These are phyloP conservation scores for Eremobia ochroleuca DNA, from an alignment of 2,888 invertebrate genomes.

Conservation along the genomic window DNA sequence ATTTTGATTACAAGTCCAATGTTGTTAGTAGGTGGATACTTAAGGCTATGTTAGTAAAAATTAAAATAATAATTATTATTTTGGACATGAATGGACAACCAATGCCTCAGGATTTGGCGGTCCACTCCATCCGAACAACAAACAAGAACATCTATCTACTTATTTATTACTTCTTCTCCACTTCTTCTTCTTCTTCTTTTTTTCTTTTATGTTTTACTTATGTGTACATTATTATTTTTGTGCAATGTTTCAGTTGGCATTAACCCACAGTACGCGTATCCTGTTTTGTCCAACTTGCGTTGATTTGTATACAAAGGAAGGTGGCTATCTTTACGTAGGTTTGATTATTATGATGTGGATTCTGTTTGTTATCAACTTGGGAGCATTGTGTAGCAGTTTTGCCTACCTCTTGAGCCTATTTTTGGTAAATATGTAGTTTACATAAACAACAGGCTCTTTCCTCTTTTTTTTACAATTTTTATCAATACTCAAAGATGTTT, in stretches of 20 bases:
- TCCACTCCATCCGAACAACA: too few species aligned
- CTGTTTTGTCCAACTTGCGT: slow-evolving; percentile 66
- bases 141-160: too few species aligned
- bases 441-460: background rate
- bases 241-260: slow-evolving; percentile 66
- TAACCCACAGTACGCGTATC: slow-evolving; percentile 58
- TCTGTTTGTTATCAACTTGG: slow-evolving; percentile 64
- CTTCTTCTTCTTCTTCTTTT: too few species aligned
- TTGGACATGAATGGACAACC: too few species aligned
- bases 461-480: too few species aligned
- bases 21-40: too few species aligned
- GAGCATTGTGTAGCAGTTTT: slow-evolving; percentile 67
- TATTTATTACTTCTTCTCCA: too few species aligned
- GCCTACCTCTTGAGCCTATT: slow-evolving; percentile 70
- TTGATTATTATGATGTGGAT: slow-evolving; percentile 66
- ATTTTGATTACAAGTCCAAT: too few species aligned
- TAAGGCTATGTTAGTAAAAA: too few species aligned
- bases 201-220: too few species aligned
- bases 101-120: too few species aligned
- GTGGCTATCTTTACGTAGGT: slow-evolving; percentile 11
- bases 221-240: background rate
- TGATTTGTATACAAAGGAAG: slow-evolving; percentile 47
- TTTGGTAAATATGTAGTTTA: slow-evolving; percentile 66
- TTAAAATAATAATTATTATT: too few species aligned
- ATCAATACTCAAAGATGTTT: background rate